Conservation (phyloP, 2,113 vertebrate genomes). For the Carollia perspicillata region DNA sequence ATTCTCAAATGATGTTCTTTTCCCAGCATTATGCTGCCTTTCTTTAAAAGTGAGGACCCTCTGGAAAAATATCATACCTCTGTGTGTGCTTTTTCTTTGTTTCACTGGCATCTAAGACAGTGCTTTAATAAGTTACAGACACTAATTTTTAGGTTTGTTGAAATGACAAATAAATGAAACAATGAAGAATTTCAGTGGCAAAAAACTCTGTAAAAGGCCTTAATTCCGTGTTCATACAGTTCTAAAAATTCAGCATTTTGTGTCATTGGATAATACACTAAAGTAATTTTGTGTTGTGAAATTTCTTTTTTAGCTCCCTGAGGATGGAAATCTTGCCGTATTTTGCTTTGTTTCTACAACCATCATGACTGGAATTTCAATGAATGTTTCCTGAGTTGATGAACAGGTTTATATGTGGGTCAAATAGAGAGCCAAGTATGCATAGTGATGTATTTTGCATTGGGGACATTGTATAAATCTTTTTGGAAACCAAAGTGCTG, state of each 20-base stretch:
- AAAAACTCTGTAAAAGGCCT: background rate
- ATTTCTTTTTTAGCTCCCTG: background rate
- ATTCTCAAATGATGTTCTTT: background rate
- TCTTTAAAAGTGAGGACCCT: background rate
- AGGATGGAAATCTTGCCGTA: background rate
- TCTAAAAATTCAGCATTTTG: background rate
- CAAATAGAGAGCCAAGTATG: background rate
- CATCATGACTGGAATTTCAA: background rate
- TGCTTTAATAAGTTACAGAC: background rate
- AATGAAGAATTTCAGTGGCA: background rate
- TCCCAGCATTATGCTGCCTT: background rate
- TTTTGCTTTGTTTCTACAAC: background rate
- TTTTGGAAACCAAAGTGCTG: background rate
- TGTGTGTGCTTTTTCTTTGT: background rate
- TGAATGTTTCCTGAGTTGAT: background rate
- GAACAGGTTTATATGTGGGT: background rate
- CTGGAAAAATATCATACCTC: background rate
- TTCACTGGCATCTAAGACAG: background rate
- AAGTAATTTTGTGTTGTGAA: background rate
- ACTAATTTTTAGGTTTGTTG: background rate
- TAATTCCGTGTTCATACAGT: background rate
- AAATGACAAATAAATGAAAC: background rate
- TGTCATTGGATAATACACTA: background rate
- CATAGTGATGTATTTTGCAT: background rate
- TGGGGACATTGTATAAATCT: background rate